Percentiles rank a stretch among this genome's conserved stretches.
Conservation (phyloP, 2,113 vertebrate genomes). For the Myrmecobius fasciatus region DNA sequence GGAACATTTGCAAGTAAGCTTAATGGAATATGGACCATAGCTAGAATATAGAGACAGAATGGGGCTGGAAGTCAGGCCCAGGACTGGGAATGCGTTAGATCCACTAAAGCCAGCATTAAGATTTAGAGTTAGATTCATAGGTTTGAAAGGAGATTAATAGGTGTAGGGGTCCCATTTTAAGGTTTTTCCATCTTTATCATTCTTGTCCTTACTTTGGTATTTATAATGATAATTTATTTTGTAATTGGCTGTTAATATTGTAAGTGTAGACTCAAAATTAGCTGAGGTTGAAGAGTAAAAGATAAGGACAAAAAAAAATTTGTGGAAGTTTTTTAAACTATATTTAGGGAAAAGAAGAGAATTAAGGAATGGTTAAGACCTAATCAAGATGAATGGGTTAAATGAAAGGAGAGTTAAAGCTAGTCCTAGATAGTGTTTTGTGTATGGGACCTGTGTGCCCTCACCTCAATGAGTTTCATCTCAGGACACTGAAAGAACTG, state of each 20-base stretch:
- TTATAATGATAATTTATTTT: neutral
- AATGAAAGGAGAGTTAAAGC: neutral
- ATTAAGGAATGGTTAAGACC: neutral
- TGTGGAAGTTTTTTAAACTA: neutral
- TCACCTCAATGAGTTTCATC: neutral
- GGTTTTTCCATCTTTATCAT: neutral
- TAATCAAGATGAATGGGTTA: neutral
- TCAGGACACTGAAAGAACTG: neutral
- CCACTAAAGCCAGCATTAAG: neutral
- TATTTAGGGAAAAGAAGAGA: neutral
- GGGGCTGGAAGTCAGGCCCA: neutral
- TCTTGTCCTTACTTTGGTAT: neutral
- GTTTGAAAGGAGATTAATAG: neutral
- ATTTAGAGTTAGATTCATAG: constrained; percentile 16
- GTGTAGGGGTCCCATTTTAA: neutral
- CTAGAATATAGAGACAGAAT: constrained; percentile 12
- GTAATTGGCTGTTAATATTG: neutral
- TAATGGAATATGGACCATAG: neutral
- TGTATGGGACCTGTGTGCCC: neutral
- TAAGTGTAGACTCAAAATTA: neutral
- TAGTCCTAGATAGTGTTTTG: neutral
- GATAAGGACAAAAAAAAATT: neutral
- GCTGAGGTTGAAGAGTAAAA: neutral
- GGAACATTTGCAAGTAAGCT: neutral
- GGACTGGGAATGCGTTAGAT: neutral